Conservation (phyloP, 2,888 invertebrate species). For the Clivina fossor region DNA sequence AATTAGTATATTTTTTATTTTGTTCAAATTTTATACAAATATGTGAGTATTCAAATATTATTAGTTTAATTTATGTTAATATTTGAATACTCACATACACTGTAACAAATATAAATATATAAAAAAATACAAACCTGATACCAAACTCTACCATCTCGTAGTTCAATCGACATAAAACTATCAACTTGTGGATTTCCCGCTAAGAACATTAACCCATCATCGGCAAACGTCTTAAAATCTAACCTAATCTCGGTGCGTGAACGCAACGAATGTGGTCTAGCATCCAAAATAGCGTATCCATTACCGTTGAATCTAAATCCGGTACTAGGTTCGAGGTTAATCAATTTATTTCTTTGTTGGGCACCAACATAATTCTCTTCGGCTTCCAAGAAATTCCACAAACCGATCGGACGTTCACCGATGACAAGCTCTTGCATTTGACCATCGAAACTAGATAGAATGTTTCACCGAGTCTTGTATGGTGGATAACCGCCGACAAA, state of each 20-base stretch:
- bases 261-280: slow-evolving; percentile 60
- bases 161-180: slow-evolving; percentile 77
- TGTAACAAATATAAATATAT: no score
- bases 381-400: slow-evolving; percentile 91
- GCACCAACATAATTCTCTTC: slow-evolving; percentile 75
- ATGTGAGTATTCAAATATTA: no score
- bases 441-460: slow-evolving; percentile 82
- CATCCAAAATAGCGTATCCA: slow-evolving; percentile 80
- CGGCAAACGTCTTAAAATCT: slow-evolving; percentile 82
- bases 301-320: slow-evolving; percentile 88
- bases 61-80: no score
- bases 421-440: slow-evolving; percentile 89
- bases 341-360: slow-evolving; percentile 67
- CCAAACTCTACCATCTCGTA: slow-evolving; percentile 74
- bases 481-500: slow-evolving; percentile 89
- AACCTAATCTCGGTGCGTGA: slow-evolving; percentile 70
- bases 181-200: slow-evolving; percentile 62
- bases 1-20: no score
- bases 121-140: no score
- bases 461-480: slow-evolving; percentile 69
- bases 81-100: no score
- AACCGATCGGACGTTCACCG: slow-evolving; percentile 84
- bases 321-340: slow-evolving; percentile 69
- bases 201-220: slow-evolving; percentile 85
- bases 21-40: no score